Base-by-base conservation (phyloP, 2,113 vertebrate genomes). In the Trinectes maculatus region DNA sequence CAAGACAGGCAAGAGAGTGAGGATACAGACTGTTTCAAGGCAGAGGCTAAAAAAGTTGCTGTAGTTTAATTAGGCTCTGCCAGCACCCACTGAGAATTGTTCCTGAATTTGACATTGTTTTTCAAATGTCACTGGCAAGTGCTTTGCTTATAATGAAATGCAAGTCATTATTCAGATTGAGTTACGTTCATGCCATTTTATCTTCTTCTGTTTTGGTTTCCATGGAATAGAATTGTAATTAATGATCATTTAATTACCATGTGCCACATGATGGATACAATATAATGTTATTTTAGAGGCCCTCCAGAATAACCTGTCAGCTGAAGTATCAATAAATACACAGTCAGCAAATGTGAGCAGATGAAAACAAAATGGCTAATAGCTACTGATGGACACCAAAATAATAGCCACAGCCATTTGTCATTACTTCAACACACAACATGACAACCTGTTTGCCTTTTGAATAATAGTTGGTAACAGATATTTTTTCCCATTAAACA, bases 71-170 rank as follows among this genome's bases (percentile, higher is more conserved):
- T 90, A 88, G 78, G 52, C 71, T 69, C 82, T 62, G 69, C 75
- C 74, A 72, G 74, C 74, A 43, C 80, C 85, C 74, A 39, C 80
- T 83, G 85, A 89, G 85, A 88, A 84, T 83, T 65, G 40, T 77
- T 84, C 75, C 67, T 66, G 69, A 74, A 70, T 89, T 87, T 89
- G 87, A 86, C 88, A 82, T 81, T 82, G 66, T 90, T 88, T 89
- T 91, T 86, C 74, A 89, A 86, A 90, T 89, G 91, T 88, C 86
- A 91, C 60, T 8, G n/a, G 77, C 60, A 54, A 86, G 85, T 82
- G 62, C 71, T 79, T 74, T 64, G 66, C 74, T 84, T 74, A 31
- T 48, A 87, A 59, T 80, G 78, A 74, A 87, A 82, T 64, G 33
- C 9, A 28, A 84, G 71, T 83, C 69, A 79, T 87, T 87, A 80